These are phyloP conservation scores for Crax fasciolata DNA, from an alignment of 2,797 vertebrate species.

Conservation along the genomic window DNA sequence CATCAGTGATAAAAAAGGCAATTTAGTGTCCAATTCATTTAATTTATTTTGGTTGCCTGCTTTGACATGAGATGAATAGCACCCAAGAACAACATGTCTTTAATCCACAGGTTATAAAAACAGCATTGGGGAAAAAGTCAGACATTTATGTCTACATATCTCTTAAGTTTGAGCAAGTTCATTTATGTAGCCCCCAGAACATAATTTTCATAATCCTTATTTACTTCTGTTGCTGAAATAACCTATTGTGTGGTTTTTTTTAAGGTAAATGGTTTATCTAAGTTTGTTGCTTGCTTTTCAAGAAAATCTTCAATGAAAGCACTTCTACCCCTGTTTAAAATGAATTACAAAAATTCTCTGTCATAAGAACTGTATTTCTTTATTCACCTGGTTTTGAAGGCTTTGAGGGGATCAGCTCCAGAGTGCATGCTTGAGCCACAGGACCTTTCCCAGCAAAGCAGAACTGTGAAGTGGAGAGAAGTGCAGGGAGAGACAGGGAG, in stretches of 20 bases:
- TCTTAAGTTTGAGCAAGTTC: not conserved
- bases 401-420: too few relatives aligned
- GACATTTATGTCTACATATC: not conserved
- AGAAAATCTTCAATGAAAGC: not conserved
- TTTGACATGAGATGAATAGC: slow-evolving; percentile 8
- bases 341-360: not conserved
- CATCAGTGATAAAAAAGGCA: slow-evolving; percentile 8
- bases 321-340: not conserved
- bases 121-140: not conserved
- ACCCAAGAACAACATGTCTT: not conserved
- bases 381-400: not conserved
- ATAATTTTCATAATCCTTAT: slow-evolving; percentile 11
- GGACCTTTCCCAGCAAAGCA: too few relatives aligned
- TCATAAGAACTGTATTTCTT: not conserved
- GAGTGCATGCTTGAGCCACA: too few relatives aligned
- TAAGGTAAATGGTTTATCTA: not conserved
- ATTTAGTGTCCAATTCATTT: slow-evolving; percentile 21
- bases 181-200: slow-evolving; percentile 8
- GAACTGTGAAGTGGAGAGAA: too few relatives aligned
- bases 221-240: slow-evolving; percentile 13
- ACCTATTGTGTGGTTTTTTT: not conserved
- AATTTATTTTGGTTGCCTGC: slow-evolving; percentile 34
- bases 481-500: too few relatives aligned
- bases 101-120: not conserved
- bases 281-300: not conserved